These are phyloP conservation scores for Dissostichus mawsoni DNA, from an alignment of 2,113 vertebrate species.

Conservation along the genomic window DNA sequence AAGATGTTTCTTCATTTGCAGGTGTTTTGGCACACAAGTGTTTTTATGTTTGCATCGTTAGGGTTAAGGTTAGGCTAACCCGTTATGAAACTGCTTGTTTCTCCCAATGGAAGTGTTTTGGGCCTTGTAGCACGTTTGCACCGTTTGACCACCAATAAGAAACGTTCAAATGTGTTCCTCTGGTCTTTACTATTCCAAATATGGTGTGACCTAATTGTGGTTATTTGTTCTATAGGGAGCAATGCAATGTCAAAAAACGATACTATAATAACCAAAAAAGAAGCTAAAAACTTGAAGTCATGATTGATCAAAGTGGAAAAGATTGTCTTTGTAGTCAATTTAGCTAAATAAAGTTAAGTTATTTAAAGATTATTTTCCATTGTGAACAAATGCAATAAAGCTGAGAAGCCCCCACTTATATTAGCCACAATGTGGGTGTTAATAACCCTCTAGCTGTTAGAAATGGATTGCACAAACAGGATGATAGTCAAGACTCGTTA, in stretches of 20 bases:
- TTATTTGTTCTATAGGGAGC: neutral
- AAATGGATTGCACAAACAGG: constrained; percentile 25
- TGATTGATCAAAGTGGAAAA: neutral
- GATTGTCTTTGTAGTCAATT: neutral
- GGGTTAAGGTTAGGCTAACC: too few species aligned
- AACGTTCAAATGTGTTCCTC: neutral
- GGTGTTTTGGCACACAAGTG: too few species aligned
- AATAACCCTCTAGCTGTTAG: neutral
- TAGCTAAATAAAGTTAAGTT: neutral
- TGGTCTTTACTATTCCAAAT: neutral
- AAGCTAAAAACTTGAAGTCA: neutral
- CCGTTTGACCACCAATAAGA: too few species aligned
- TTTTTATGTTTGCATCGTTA: too few species aligned
- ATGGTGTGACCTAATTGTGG: neutral
- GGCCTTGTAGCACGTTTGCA: too few species aligned
- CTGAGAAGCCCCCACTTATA: neutral
- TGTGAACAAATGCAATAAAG: neutral
- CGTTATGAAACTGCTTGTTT: too few species aligned
- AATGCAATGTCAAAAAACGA: neutral
- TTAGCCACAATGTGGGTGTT: neutral
- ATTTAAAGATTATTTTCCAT: neutral
- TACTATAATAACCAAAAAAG: neutral
- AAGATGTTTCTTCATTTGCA: too few species aligned
- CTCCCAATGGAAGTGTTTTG: too few species aligned
- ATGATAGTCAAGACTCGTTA: neutral